Evolutionary conservation across 1,140 invertebrate genomes (phyloP), one percentile per base, ranked within the genome.

Genomic region (Anadara kagoshimensis): DNA sequence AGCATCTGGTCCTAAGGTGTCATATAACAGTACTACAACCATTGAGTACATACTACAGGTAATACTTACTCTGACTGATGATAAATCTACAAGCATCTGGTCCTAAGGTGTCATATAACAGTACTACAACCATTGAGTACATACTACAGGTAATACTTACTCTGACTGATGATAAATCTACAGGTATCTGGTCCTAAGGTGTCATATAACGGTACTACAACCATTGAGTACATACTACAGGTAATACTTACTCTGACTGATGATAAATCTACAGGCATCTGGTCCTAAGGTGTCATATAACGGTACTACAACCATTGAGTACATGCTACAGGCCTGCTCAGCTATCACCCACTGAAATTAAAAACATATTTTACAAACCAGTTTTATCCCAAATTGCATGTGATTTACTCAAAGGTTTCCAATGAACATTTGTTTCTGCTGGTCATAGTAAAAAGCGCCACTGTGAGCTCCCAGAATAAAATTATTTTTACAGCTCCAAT

Each of bases 261-360:
- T 96, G 86, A 99, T 99, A 90, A 94, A 98, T 83, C 94, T 93
- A 91, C 96, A 97, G 53, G 97, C 96, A 86, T 98, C 96, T 51
- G 95, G 93, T 80, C 97, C 98, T 62, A 99, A 90, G 2, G 97
- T 99, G 87, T 99, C 98, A 87, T 99, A 99, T 16, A 99, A 90
- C 45, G 98, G 97, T 36, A 99, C 96, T 59, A 98, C 93, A 14
- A 98, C 95, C 92, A 99, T 94, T 45, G 96, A 98, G 89, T 95
- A 98, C 80, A 94, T 94, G 86, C 97, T 97, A 69, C 95, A 95
- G 3, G 94, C 97, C 86, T 98, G 95, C 88, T 98, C 96, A 12
- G 95, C 94, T 53, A 99, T 91, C 59, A 97, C 93, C 97, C 97
- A 99, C 92, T 91, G 82, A 83, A 53, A n/a, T n/a, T n/a, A n/a